Base-by-base conservation (phyloP, 2,888 invertebrate genomes). In the Leptothorax acervorum region DNA sequence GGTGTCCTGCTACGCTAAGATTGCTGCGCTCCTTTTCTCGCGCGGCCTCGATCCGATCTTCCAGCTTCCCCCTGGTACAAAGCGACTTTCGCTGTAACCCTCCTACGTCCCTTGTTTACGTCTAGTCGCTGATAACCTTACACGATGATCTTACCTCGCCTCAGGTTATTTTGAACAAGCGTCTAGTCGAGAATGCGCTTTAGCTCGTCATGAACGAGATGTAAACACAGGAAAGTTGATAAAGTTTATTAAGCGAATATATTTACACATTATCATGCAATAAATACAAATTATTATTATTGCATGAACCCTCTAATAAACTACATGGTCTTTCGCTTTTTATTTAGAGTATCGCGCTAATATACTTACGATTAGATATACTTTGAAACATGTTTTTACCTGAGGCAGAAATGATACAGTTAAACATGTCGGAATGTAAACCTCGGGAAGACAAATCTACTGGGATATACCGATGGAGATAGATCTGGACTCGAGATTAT, bases 1-100 rank as follows among this genome's bases (percentile, higher is more conserved):
- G 90, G 87, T 90, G 85, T 90, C 88, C 87, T 85, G 84, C 88
- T 86, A 81, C 60, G 84, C 88, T 90, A 90, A 92, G 92, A 88
- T 68, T 89, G 85, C 82, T 84, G 76, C 79, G 71, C 42, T 82
- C 83, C 70, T 87, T 84, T 82, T 85, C 86, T 87, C 88, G 82
- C 87, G 71, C 86, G 85, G 71, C 88, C 74, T 86, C 90, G 89
- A 90, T 90, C 90, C 88, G 90, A 90, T 91, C 90, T 89, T 86
- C 81, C 85, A 90, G 90, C 90, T 89, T 86, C 81, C 85, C 89
- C 83, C 84, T 79, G 55, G 60, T 65, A 90, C 90, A 90, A 90
- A 90, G 85, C 83, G 83, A 83, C 76, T 85, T 74, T 83, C 53
- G 51, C 60, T 74, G 78, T 74, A 66, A 68, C 75, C 71, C 60